Evolutionary conservation across 2,113 vertebrate species (phyloP), one percentile per base, ranked within the genome.

Genomic region (Salvator merianae): DNA sequence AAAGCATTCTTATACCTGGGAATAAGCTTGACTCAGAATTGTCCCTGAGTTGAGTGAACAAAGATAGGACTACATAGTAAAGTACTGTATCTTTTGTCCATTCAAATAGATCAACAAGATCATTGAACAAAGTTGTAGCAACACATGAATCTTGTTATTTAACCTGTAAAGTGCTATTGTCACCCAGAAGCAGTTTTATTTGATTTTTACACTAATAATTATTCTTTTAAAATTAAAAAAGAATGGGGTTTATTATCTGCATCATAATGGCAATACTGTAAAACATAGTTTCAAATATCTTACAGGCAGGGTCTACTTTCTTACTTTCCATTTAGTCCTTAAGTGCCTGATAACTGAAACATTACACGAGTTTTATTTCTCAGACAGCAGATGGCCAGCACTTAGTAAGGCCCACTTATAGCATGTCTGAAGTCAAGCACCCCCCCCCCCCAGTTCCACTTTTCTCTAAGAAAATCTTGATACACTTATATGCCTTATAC

Each of bases 211-310:
- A 28, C 30, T 34, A 65, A 75, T 75, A 83, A 5, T n/a, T 72
- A 10, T 55, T 14, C n/a, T n/a, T 7, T 16, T 10, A 59, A 59
- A 50, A 59, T 16, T 30, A 62, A 79, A 59, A 59, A 4, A 13
- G 16, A 59, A 59, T 18, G 55, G 55, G 14, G 14, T 59, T 59
- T 59, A 59, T 59, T 59, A 34, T 10, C 65, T 36, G 69, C 43
- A 79, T 79, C 68, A 79, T 14, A 84, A 59, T 28, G 71, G 18
- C 55, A 84, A 53, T 53, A n/a, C n/a, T n/a, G 16, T 28, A 76
- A 59, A 55, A 3, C 30, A 62, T 12, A 62, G 32, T 72, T 47
- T 43, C 38, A 78, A 70, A n/a, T 22, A 32, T 5, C 38, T 83
- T 75, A 8, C 70, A 30, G 32, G 62, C 53, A 63, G n/a, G 13